These are phyloP conservation scores for Lutraria rhynchaena DNA, from an alignment of 1,140 invertebrate genomes.

Conservation along the genomic window DNA sequence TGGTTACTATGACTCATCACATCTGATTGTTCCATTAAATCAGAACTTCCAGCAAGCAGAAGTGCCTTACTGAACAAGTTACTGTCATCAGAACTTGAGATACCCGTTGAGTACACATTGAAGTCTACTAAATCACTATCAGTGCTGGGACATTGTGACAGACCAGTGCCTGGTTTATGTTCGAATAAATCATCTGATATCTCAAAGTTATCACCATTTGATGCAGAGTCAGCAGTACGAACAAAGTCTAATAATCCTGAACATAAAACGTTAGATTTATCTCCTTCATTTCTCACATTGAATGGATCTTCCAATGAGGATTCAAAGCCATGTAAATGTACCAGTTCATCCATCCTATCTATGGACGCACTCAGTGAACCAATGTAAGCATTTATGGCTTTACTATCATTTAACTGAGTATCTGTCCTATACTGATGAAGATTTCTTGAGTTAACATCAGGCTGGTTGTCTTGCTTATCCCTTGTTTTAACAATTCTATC, in stretches of 20 bases:
- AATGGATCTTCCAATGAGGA: constrained; percentile 36
- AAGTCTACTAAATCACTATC: neutral
- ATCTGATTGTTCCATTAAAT: too few relatives aligned
- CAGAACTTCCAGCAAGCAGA: too few relatives aligned
- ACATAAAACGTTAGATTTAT: constrained; percentile 13
- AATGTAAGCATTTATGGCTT: too few relatives aligned
- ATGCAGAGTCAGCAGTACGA: constrained; percentile 27
- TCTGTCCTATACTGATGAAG: too few relatives aligned
- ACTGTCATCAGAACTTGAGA: too few relatives aligned
- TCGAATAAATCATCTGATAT: neutral
- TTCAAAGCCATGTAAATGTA: constrained; percentile 8
- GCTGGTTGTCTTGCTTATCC: too few relatives aligned
- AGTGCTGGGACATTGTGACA: neutral
- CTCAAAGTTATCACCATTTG: neutral
- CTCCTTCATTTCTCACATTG: constrained; percentile 2
- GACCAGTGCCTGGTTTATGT: neutral
- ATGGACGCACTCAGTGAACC: neutral
- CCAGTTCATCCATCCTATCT: neutral
- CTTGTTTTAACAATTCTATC: too few relatives aligned
- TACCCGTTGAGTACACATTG: neutral
- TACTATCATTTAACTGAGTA: too few relatives aligned
- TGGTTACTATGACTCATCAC: too few relatives aligned
- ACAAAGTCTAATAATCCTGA: constrained; percentile 39
- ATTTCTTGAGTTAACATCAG: too few relatives aligned
- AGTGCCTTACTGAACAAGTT: too few relatives aligned